Percentiles rank a stretch among this genome's conserved stretches.
These are phyloP conservation scores for Drosophila bunnanda DNA, from an alignment of 2,888 invertebrate species.

Conservation along the genomic window DNA sequence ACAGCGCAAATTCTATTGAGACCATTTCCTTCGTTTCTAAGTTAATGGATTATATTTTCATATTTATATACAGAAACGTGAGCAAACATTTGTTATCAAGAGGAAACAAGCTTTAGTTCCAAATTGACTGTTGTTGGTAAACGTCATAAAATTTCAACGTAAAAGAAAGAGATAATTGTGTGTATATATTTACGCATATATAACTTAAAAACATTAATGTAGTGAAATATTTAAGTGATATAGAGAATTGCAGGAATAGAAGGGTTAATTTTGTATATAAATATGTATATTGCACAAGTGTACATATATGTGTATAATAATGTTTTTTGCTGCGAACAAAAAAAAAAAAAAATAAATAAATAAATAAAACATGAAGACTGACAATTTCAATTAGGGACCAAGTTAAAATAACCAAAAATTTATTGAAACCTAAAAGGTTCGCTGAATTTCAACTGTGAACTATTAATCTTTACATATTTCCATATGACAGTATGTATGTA, in stretches of 20 bases:
- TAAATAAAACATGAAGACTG: not conserved
- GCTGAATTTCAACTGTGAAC: not conserved
- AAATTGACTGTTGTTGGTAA: not conserved
- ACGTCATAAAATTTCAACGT: not conserved
- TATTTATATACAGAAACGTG: not conserved
- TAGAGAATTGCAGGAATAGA: not conserved
- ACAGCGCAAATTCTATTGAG: too few species aligned
- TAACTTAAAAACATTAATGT: not conserved
- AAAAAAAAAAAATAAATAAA: too few species aligned
- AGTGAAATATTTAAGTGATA: not conserved
- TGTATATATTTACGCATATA: not conserved
- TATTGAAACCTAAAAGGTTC: not conserved
- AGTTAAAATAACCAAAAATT: not conserved
- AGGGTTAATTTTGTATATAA: not conserved
- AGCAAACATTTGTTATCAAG: not conserved
- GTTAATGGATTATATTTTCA: not conserved
- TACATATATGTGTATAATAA: not conserved
- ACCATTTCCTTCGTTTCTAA: not conserved
- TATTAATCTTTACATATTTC: not conserved
- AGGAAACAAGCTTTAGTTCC: not conserved
- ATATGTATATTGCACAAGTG: not conserved
- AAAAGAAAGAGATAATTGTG: not conserved
- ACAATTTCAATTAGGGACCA: not conserved
- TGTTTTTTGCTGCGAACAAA: not conserved
- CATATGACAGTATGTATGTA: not conserved